Evolutionary conservation across 2,113 vertebrate species (phyloP).

Genomic region (Dicentrarchus labrax): DNA sequence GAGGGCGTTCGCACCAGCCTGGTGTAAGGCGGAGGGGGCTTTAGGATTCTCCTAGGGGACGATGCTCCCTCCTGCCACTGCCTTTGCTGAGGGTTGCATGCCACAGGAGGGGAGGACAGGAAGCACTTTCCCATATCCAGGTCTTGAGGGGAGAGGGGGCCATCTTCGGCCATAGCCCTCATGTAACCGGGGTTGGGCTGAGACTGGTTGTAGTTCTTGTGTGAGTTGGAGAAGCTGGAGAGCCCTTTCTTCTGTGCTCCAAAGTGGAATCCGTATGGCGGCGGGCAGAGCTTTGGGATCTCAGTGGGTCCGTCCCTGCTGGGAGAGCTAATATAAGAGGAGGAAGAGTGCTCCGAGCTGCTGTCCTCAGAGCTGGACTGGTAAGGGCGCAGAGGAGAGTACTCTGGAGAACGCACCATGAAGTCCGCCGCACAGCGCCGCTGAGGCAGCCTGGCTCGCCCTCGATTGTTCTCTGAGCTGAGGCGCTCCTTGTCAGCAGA

Average conservation of each 20-base stretch:
- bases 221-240: slow-evolving; percentile 22
- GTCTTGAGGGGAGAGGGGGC: slow-evolving; percentile 60
- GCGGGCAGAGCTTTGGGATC: slow-evolving; percentile 79
- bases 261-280: slow-evolving; percentile 83
- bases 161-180: slow-evolving; percentile 24
- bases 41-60: slow-evolving; percentile 70
- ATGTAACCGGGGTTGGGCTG: slow-evolving; percentile 21
- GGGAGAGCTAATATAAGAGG: slow-evolving; percentile 85
- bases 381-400: slow-evolving; percentile 79
- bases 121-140: slow-evolving; percentile 70
- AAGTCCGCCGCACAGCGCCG: slow-evolving; percentile 83
- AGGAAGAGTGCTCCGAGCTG: slow-evolving; percentile 88
- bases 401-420: slow-evolving; percentile 81
- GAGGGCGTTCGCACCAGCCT: slow-evolving; percentile 87
- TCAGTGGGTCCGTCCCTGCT: slow-evolving; percentile 72
- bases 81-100: slow-evolving; percentile 46
- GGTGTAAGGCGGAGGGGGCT: slow-evolving; percentile 83
- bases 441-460: slow-evolving; percentile 81
- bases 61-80: slow-evolving; percentile 66
- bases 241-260: slow-evolving; percentile 65
- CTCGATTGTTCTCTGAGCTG: slow-evolving; percentile 72
- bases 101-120: slow-evolving; percentile 67
- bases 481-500: slow-evolving; percentile 63
- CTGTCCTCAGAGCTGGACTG: slow-evolving; percentile 90
- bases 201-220: slow-evolving; percentile 46